Percentiles rank a stretch among this genome's conserved stretches.
phyloP scores from a whole-genome alignment of 2,113 vertebrate genomes.

The Jacana jacana region DNA sequence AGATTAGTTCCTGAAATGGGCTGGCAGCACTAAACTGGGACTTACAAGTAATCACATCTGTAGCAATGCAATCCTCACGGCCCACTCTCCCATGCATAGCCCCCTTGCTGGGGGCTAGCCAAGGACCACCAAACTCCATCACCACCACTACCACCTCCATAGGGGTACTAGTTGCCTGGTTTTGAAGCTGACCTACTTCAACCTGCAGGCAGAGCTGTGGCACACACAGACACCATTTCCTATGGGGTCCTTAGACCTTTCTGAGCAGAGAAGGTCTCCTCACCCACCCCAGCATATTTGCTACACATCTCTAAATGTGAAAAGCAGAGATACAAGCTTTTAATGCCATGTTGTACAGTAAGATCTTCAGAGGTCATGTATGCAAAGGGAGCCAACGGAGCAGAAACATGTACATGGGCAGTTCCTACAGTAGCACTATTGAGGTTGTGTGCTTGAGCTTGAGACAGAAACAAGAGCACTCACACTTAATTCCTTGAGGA shows the following conservation, averaged over 20 bases:
- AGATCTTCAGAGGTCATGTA: not conserved
- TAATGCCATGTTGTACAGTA: rapidly evolving
- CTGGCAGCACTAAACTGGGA: not conserved
- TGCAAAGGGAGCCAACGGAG: rapidly evolving
- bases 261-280: not conserved
- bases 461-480: not conserved
- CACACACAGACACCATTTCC: not conserved
- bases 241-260: not conserved
- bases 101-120: not conserved
- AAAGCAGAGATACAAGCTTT: not conserved
- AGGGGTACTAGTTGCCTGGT: not conserved
- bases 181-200: not conserved
- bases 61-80: not conserved
- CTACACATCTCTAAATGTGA: not conserved
- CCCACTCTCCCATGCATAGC: rapidly evolving
- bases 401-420: rapidly evolving
- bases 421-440: not conserved
- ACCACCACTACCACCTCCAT: rapidly evolving
- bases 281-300: not conserved
- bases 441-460: not conserved
- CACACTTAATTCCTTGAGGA: not conserved
- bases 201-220: not conserved
- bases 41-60: not conserved
- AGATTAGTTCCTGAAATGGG: not conserved
- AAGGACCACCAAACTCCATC: not conserved